Evolutionary conservation across 1,140 invertebrate genomes (phyloP), one percentile per base, ranked within the genome.

Genomic region (Calephelis nemesis): DNA sequence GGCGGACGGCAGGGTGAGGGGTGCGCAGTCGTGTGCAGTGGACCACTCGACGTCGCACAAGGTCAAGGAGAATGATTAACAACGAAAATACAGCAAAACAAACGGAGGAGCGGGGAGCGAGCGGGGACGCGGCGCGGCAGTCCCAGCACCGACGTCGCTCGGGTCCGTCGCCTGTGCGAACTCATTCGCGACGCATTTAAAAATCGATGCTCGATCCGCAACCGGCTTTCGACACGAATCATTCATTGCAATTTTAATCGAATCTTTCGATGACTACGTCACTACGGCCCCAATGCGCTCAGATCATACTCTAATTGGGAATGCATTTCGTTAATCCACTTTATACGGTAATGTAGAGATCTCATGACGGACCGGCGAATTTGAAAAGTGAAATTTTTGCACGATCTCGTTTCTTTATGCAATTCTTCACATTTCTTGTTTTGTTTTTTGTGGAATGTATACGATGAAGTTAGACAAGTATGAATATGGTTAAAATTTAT

Each of bases 21-120:
- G 85, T 87, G 84, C 79, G 81, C 85, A 87, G 78, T 89, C 85
- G 87, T 91, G 87, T 91, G 87, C 89, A 90, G 87, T 90, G 89
- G 89, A 88, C 89, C 87, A 91, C 89, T 91, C 87, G 78, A 81
- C 88, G 84, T 89, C 86, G 89, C 87, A 91, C 89, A 91, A 91
- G 89, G 89, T 91, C 89, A 91, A 91, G 87, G 89, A 90, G 89
- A 91, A 91, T 91, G 89, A 91, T 91, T 91, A 91, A 91, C 89
- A 91, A 89, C 89, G 87, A 91, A 91, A 91, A 91, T 91, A 91
- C 89, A 91, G 89, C 89, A 91, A 91, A 91, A 91, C 89, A 91
- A 90, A 88, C 85, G 85, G 78, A 77, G 87, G 83, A 80, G 83
- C 76, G 88, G 82, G 81, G 83, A 64, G 71, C 67, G 81, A 64